phyloP scores from a whole-genome alignment of 2,888 invertebrate genomes.

The Tinea trinotella region DNA sequence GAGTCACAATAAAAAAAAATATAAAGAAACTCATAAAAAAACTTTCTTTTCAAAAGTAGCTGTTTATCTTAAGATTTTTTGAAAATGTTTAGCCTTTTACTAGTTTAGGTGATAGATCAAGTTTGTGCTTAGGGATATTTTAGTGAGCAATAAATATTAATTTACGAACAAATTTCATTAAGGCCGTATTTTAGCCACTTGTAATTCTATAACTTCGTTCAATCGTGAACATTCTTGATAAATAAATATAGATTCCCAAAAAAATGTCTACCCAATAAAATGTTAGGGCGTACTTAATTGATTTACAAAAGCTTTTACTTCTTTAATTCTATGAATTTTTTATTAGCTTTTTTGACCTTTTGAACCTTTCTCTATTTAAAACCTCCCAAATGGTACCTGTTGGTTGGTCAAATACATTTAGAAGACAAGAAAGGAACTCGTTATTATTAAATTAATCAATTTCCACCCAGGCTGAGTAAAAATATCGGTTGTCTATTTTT shows the following conservation, averaged over 20 bases:
- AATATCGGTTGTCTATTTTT: no score
- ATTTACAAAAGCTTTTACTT: constrained; percentile 13
- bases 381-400: background rate
- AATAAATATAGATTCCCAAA: constrained; percentile 11
- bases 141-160: no score
- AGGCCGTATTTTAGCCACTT: constrained; percentile 21
- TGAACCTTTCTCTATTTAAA: constrained; percentile 5
- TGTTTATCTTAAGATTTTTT: no score
- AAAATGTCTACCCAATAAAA: background rate
- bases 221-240: constrained; percentile 14
- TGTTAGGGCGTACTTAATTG: background rate
- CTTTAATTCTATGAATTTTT: background rate
- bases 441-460: background rate
- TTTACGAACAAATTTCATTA: no score
- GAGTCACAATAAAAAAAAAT: no score
- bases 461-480: no score
- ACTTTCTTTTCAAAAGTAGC: no score
- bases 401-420: background rate
- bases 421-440: background rate
- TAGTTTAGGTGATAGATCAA: no score
- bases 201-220: constrained; percentile 21
- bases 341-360: constrained; percentile 10
- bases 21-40: no score
- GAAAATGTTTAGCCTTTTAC: no score
- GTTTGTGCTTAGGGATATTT: no score